These are phyloP conservation scores for Ageneiosus marmoratus DNA, from an alignment of 2,113 vertebrate genomes.

Conservation along the genomic window DNA sequence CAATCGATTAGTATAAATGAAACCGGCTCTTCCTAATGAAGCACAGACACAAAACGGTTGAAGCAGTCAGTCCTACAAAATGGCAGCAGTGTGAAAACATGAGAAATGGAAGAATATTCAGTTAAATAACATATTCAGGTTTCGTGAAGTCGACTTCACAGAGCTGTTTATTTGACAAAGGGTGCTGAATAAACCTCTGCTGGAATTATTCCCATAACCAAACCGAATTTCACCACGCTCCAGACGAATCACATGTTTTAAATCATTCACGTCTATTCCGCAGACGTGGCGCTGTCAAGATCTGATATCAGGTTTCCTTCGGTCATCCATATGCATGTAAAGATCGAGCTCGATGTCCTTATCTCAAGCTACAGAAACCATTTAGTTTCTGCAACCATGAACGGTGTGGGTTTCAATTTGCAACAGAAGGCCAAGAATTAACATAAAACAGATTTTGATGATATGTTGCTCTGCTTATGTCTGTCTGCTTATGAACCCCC, in stretches of 20 bases:
- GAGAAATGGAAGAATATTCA: background rate
- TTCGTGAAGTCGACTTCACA: background rate
- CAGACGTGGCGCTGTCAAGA: background rate
- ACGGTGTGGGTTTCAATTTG: background rate
- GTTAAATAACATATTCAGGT: background rate
- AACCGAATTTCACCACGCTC: background rate
- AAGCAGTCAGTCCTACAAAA: background rate
- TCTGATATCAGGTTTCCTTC: background rate
- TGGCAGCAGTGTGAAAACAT: background rate
- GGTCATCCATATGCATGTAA: background rate
- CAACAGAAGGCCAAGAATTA: too few relatives aligned
- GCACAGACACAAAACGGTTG: background rate
- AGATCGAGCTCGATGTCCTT: background rate
- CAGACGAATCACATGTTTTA: background rate
- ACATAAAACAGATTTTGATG: background rate
- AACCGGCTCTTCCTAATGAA: background rate
- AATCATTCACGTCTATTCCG: background rate
- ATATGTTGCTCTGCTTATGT: background rate
- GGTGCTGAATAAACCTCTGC: background rate
- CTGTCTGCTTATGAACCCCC: background rate
- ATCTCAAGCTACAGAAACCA: background rate
- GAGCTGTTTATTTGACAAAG: background rate
- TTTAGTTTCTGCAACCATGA: background rate
- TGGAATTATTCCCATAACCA: background rate
- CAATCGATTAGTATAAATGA: background rate